Evolutionary conservation across 2,797 vertebrate genomes (phyloP), one percentile per base, ranked within the genome.

Genomic region (Sebastes cheni): DNA sequence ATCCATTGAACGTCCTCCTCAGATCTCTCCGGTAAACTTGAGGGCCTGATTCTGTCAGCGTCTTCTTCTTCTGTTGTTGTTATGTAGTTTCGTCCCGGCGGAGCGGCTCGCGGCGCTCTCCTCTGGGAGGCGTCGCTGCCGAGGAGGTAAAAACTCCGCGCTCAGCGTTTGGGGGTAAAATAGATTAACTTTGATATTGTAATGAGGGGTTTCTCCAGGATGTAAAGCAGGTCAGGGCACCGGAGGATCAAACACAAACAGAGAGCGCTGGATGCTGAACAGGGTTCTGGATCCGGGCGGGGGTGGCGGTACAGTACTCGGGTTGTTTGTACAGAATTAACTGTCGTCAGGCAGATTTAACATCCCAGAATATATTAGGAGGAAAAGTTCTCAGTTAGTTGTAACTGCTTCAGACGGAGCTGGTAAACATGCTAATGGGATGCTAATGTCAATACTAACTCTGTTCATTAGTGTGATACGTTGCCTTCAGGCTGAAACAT

Each of bases 111-210:
- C 64, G 42, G 86, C 71, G 1, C 4, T 55, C n/a, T 62, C 79
- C 68, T 82, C 42, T 0, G 84, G 82, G 76, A 74, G 13, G 22
- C 29, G 4, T n/a, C 73, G 70, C 52, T 13, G 23, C 56, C 6
- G 66, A 50, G 5, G 75, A 75, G 79, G 39, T n/a, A 42, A 76
- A 73, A 76, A 67, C 68, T 76, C 54, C 6, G 5, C 79, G 30
- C 69, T 79, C 62, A 30, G 74, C 34, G 72, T 79, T 85, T 74
- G 72, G 25, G 81, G 77, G 72, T 77, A 79, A 87, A 88, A 84
- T 6, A 85, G 79, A 88, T 84, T 6, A 84, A 81, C 86, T 90
- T 91, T 90, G 86, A 91, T 90, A 86, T 90, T 86, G 20, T 87
- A 89, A 91, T 90, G 84, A 88, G 83, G 81, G 50, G 64, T 60